phyloP scores from a whole-genome alignment of 2,113 vertebrate species.

The Felis chaus region DNA sequence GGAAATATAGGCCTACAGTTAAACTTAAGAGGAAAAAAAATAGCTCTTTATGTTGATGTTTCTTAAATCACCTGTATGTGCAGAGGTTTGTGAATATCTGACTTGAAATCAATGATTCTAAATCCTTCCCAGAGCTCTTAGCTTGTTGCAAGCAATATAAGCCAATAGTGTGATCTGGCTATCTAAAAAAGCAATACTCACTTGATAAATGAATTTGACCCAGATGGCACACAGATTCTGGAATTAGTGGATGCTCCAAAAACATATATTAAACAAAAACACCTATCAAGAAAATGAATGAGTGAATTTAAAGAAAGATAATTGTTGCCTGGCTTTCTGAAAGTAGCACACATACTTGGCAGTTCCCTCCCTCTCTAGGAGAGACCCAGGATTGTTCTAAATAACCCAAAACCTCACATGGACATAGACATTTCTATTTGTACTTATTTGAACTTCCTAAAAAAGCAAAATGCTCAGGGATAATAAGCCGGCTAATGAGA shows the following conservation, averaged over 20 bases:
- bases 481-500: slow-evolving; percentile 21
- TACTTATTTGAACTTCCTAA: neutral
- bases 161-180: neutral
- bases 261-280: neutral
- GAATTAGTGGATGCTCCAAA: neutral
- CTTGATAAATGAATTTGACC: neutral
- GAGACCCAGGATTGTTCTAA: neutral
- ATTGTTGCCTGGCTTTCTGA: neutral
- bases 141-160: neutral
- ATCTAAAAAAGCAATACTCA: neutral
- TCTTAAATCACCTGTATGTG: neutral
- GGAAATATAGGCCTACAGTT: neutral
- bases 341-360: neutral
- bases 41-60: neutral
- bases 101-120: slow-evolving; percentile 23
- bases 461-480: neutral
- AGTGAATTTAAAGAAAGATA: slow-evolving; percentile 1
- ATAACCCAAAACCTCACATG: neutral
- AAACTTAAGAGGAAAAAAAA: neutral
- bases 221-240: neutral
- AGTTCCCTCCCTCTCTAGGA: neutral
- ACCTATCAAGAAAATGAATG: neutral
- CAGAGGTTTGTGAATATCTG: neutral
- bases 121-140: neutral
- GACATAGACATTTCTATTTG: neutral